Evolutionary conservation across 2,113 vertebrate genomes (phyloP), one percentile per base, ranked within the genome.

Genomic region (Nycticorax nycticorax): DNA sequence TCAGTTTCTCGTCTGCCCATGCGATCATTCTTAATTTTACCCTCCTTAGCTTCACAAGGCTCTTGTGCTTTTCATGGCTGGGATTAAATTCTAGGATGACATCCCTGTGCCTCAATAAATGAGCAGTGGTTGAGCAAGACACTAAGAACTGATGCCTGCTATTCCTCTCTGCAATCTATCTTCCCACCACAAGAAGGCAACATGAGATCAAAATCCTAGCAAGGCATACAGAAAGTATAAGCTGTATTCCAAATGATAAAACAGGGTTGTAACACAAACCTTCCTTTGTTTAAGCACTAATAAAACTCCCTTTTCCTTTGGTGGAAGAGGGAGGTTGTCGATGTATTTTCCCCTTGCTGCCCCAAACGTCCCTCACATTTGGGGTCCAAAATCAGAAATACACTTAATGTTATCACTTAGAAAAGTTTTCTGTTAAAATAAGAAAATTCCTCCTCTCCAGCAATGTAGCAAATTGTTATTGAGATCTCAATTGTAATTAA

Each of bases 131-230:
- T 2, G 13, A 69, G 13, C 6, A 45, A 48, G 27, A 32, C 26
- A 28, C 5, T 13, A 35, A 35, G 10, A 45, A 43, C 13, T 2
- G 3, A 27, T 9, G 12, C 9, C 39, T 7, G 11, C 3, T 33
- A 37, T 8, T 45, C 6, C 32, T 57, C 45, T 57, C 30, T 68
- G 88, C 75, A 85, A 50, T 79, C 48, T 60, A 11, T 32, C 9
- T 32, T 57, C 4, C 24, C 3, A 3, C 94, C 98, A 95, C 95
- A 66, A 97, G 97, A 89, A 9, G 87, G 93, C 87, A 98, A 90
- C 63, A 63, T 60, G 24, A 55, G 78, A 87, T 43, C 7, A 47
- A 92, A 89, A 68, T 33, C 15, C 35, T 28, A 27, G 19, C 2
- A 33, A 16, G 7, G 9, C 12, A 0, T 15, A 19, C 18, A 63